These are phyloP conservation scores for Coecobrya sp. DNA, from an alignment of 2,888 invertebrate species.

Conservation along the genomic window DNA sequence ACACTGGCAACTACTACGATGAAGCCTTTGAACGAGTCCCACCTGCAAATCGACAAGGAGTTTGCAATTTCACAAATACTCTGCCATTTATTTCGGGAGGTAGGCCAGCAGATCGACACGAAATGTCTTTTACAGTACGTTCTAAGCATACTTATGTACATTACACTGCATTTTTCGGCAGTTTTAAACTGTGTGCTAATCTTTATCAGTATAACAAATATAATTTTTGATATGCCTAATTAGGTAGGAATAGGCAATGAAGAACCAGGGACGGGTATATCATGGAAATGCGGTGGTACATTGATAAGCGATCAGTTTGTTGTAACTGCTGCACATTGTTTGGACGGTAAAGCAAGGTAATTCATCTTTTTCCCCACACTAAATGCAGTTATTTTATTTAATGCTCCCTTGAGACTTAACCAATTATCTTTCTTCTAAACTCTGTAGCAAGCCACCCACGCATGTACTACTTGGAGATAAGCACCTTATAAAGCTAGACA, in stretches of 20 bases:
- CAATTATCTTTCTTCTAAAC: background rate
- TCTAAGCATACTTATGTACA: too few relatives aligned
- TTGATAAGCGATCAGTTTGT: constrained; percentile 75
- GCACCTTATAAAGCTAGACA: constrained; percentile 71
- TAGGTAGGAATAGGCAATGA: constrained; percentile 78
- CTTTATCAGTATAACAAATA: background rate
- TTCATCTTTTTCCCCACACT: background rate
- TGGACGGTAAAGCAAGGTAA: constrained; percentile 61
- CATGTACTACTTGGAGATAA: constrained; percentile 80
- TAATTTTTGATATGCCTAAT: background rate
- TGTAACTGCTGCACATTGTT: constrained; percentile 65
- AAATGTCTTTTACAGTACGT: constrained; percentile 80
- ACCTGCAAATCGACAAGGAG: too few relatives aligned
- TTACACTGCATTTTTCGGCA: too few relatives aligned
- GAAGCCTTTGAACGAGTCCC: too few relatives aligned
- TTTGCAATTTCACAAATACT: constrained; percentile 46
- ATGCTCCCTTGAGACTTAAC: background rate
- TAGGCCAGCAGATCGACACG: constrained; percentile 69
- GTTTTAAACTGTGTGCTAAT: too few relatives aligned
- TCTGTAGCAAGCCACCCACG: constrained; percentile 69
- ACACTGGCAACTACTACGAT: constrained; percentile 39
- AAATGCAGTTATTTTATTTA: background rate
- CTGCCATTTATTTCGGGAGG: constrained; percentile 78
- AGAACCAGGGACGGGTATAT: constrained; percentile 22
- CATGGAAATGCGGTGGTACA: constrained; percentile 83